These are phyloP conservation scores for Aphrophora alni DNA, from an alignment of 2,888 invertebrate genomes.

Conservation along the genomic window DNA sequence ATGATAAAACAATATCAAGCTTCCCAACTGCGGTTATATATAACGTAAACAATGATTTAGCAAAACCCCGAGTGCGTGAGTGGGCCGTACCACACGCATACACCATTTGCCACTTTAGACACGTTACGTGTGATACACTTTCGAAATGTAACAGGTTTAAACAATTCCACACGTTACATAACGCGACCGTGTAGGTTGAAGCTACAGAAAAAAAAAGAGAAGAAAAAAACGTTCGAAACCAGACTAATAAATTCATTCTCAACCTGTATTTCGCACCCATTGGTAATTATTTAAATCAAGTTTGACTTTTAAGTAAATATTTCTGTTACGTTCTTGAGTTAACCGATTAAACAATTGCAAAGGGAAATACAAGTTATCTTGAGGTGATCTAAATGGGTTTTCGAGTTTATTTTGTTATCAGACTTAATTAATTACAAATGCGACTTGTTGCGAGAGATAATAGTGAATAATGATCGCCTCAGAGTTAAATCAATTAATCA, in stretches of 20 bases:
- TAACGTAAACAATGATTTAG: not conserved
- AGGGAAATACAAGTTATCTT: not conserved
- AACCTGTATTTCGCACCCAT: not conserved
- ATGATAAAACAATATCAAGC: not conserved
- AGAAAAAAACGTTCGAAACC: not conserved
- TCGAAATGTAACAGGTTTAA: not conserved
- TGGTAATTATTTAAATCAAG: not conserved
- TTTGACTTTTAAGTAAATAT: not conserved
- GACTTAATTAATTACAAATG: not conserved
- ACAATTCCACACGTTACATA: not conserved
- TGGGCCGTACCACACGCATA: not conserved
- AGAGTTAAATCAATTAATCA: not conserved
- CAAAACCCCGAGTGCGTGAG: not conserved
- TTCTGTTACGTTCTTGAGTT: not conserved
- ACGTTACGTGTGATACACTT: not conserved
- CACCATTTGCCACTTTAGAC: not conserved
- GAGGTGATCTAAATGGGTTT: not conserved
- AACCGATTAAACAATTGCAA: not conserved
- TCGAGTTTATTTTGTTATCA: not conserved
- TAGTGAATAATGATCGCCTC: not conserved
- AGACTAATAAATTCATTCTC: not conserved
- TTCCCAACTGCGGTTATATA: not conserved
- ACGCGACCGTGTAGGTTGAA: not conserved
- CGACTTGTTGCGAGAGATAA: constrained; percentile 2
- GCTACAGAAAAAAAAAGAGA: not conserved